These are phyloP conservation scores for Adoxophyes honmai DNA, from an alignment of 1,140 invertebrate genomes.

Conservation along the genomic window DNA sequence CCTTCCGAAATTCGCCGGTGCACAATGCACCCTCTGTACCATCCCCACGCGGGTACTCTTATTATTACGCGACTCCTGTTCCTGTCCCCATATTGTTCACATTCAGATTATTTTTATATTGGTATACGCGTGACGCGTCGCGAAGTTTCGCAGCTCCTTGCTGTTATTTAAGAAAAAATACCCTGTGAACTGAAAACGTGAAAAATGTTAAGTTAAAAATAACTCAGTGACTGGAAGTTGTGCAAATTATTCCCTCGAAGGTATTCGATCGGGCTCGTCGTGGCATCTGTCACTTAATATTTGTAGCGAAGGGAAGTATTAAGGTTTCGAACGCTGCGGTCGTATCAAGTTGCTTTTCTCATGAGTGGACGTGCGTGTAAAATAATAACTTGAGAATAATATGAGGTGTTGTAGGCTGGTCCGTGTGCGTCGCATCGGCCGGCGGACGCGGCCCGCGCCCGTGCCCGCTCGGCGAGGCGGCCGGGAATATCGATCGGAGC, in stretches of 20 bases:
- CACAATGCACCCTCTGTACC: slow-evolving; percentile 75
- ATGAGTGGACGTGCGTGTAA: slow-evolving; percentile 74
- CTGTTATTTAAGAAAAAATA: slow-evolving; percentile 12
- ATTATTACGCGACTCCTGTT: slow-evolving; percentile 72
- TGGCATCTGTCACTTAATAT: slow-evolving; percentile 72
- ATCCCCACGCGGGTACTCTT: slow-evolving; percentile 73
- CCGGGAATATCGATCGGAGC: slow-evolving; percentile 62
- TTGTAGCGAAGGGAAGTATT: slow-evolving; percentile 74
- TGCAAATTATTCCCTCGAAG: slow-evolving; percentile 53
- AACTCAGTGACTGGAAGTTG: slow-evolving; percentile 25
- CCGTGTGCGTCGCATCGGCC: slow-evolving; percentile 32
- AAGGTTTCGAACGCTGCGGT: slow-evolving; percentile 75
- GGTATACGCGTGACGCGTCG: slow-evolving; percentile 61
- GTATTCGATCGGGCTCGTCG: slow-evolving; percentile 53
- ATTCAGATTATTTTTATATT: slow-evolving; percentile 49
- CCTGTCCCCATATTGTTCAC: slow-evolving; percentile 73
- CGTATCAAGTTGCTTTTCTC: slow-evolving; percentile 75
- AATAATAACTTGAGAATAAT: slow-evolving; percentile 75
- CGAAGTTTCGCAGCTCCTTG: slow-evolving; percentile 34
- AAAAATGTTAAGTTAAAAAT: neutral
- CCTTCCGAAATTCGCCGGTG: slow-evolving; percentile 73
- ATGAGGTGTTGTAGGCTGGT: slow-evolving; percentile 43
- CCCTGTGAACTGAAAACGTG: slow-evolving; percentile 14
- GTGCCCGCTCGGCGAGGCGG: slow-evolving; percentile 40
- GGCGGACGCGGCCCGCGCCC: slow-evolving; percentile 46